Conservation (phyloP, 2,888 invertebrate genomes). For the Anagyrus pseudococci region DNA sequence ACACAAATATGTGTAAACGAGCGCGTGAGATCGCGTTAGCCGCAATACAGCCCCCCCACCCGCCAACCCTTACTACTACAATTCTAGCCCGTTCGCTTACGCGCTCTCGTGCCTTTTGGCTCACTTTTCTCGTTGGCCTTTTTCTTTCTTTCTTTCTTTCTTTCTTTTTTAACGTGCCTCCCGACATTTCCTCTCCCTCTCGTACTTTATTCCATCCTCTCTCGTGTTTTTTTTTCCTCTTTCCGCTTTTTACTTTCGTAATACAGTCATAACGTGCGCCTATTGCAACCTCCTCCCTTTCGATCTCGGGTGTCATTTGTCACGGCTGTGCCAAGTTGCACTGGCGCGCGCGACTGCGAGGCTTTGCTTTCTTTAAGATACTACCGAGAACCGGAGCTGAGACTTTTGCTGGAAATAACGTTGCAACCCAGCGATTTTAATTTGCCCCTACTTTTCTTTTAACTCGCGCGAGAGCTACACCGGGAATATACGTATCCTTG, state of each 20-base stretch:
- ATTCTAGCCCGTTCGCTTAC: neutral
- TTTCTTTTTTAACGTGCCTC: no score
- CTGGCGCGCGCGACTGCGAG: no score
- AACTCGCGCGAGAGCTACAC: neutral
- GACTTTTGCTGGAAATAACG: neutral
- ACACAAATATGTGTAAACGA: no score
- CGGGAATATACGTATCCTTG: neutral
- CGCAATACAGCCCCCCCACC: no score
- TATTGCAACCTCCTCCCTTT: slow-evolving; percentile 21
- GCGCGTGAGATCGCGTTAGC: no score
- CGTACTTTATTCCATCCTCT: no score
- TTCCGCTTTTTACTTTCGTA: neutral
- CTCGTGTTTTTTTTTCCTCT: neutral
- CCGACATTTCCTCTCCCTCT: no score
- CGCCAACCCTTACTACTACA: neutral
- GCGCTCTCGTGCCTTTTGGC: neutral
- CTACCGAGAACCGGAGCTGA: neutral
- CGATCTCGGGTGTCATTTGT: slow-evolving; percentile 23
- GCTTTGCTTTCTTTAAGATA: neutral
- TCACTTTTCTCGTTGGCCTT: neutral
- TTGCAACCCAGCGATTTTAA: neutral
- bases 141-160: no score
- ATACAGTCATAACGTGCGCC: slow-evolving; percentile 15
- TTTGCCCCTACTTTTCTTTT: neutral
- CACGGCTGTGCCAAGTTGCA: neutral